phyloP scores from a whole-genome alignment of 1,140 invertebrate genomes.

The Nephotettix cincticeps region DNA sequence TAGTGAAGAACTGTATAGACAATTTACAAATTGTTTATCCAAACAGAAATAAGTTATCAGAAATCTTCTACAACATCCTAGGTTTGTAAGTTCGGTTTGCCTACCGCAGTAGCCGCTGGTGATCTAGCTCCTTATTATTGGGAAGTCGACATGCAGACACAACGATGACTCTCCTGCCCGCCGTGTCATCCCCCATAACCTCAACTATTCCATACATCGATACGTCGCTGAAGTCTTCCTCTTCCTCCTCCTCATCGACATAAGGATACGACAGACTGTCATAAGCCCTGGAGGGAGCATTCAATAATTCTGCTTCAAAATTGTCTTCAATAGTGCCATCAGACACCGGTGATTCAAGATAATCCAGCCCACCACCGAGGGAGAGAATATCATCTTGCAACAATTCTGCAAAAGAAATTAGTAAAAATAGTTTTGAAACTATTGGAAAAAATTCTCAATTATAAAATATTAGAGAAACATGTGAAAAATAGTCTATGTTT shows the following conservation, averaged over 20 bases:
- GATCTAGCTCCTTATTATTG: conserved; percentile 80
- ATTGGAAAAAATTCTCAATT: no score
- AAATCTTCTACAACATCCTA: no score
- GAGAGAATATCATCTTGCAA: conserved; percentile 56
- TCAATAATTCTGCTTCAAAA: conserved; percentile 86
- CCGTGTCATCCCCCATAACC: conserved; percentile 87
- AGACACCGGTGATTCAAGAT: conserved; percentile 74
- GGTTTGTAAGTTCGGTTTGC: no score
- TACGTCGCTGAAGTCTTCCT: conserved; percentile 74
- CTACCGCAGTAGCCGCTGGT: conserved; percentile 79
- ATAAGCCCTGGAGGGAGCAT: conserved; percentile 56
- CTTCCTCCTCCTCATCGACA: conserved; percentile 54
- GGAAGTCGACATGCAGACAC: conserved; percentile 93
- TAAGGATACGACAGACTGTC: conserved; percentile 47
- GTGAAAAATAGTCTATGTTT: no score
- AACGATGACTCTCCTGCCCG: conserved; percentile 91
- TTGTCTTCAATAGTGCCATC: conserved; percentile 91
- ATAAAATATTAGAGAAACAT: no score
- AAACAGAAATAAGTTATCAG: no score
- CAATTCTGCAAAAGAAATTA: not conserved
- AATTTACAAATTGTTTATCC: no score
- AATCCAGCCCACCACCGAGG: conserved; percentile 54
- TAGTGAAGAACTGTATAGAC: no score
- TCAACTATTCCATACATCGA: conserved; percentile 83
- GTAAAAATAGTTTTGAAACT: no score